Evolutionary conservation across 2,888 invertebrate species (phyloP), one percentile per base, ranked within the genome.

Genomic region (Sipha maydis): DNA sequence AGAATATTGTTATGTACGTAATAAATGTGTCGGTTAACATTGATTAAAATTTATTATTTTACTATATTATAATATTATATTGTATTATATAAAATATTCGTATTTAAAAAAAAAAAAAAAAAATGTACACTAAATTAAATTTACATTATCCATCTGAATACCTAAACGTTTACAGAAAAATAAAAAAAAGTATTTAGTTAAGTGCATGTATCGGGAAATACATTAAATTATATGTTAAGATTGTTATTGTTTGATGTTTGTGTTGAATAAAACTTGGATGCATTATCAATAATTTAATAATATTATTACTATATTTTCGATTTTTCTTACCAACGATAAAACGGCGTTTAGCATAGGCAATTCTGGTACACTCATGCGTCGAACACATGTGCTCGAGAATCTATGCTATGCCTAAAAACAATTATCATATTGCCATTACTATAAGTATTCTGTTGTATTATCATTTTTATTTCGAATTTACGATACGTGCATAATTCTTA

Each of bases 81-180:
- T 84, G 75, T 84, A 75, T 75, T 34, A 75, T 75, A 71, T 28
- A 71, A 71, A 61, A 71, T 75, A 83, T 84, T n/a, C n/a, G 14
- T 75, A 73, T 25, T 71, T 56, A 19, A 0, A 61, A 0, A 25
- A 21, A 54, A 48, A 73, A 19, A 0, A 61, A 0, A 25, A 21
- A 54, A 48, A 77, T 84, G 76, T 84, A 84, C 28, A 76, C 84
- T 75, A 31, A 41, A 38, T n/a, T 28, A 48, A 9, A 71, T 56
- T 78, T 79, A 79, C 25, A 79, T 67, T 28, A 48, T 67, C 38
- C 61, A n/a, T 80, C 34, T 17, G 56, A 79, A 3, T 48, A 56
- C n/a, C 38, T 61, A 67, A 75, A 41, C 38, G 21, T 67, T 75
- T 41, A 76, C 76, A 28, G 3, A 67, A 76, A 84, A 76, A n/a